Percentiles rank a stretch among this genome's conserved stretches.
Evolutionary conservation across 2,888 invertebrate genomes (phyloP).

Genomic region (Synanthedon tipuliformis): DNA sequence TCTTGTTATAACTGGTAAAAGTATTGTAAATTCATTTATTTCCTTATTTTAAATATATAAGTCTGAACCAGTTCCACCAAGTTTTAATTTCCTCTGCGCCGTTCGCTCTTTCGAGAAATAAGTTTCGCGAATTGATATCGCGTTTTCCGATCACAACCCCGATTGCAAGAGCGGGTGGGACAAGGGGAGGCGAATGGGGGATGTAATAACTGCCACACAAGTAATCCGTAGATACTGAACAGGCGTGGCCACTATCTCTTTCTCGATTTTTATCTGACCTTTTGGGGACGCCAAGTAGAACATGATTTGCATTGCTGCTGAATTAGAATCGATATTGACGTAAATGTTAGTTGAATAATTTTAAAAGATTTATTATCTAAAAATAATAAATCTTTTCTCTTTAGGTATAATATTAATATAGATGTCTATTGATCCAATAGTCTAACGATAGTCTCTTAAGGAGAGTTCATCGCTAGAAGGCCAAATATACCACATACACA

Average conservation of each 20-base stretch:
- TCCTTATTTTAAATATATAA: neutral
- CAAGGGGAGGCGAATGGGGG: slow-evolving; percentile 7
- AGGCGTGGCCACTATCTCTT: slow-evolving; percentile 10
- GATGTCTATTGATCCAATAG: too few relatives aligned
- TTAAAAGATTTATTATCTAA: too few relatives aligned
- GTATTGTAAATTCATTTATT: too few relatives aligned
- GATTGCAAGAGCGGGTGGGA: neutral
- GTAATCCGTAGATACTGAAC: slow-evolving; percentile 29
- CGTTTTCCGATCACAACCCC: slow-evolving; percentile 35
- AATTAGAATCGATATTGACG: too few relatives aligned
- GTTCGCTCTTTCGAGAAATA: slow-evolving; percentile 12
- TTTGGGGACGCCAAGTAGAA: slow-evolving; percentile 11
- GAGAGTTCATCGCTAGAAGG: too few relatives aligned
- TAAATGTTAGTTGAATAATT: too few relatives aligned
- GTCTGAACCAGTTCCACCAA: neutral
- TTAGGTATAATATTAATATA: too few relatives aligned
- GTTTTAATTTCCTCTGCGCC: neutral
- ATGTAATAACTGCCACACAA: slow-evolving; percentile 38
- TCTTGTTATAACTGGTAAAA: too few relatives aligned
- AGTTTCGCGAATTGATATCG: slow-evolving; percentile 44
- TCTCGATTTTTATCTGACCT: slow-evolving; percentile 27
- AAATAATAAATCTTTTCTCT: too few relatives aligned
- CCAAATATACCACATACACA: too few relatives aligned
- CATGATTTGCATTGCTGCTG: too few relatives aligned
- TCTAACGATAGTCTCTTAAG: too few relatives aligned